Evolutionary conservation across 2,797 vertebrate species (phyloP), one percentile per base, ranked within the genome.

Genomic region (Petrocephalus schoutedeni): DNA sequence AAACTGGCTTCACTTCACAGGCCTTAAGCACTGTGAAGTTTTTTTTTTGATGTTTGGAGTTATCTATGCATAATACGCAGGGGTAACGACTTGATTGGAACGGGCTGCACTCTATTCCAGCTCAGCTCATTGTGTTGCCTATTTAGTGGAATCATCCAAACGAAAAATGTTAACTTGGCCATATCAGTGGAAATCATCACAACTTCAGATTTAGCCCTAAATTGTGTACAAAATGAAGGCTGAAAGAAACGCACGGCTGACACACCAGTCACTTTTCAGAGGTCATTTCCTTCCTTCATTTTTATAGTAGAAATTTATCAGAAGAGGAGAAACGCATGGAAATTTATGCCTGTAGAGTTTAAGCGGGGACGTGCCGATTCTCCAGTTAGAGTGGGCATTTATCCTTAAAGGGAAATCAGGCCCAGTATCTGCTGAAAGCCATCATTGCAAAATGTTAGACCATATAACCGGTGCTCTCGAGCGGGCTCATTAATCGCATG

Each of bases 401-500:
- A 89, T 89, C 90, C 90, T 89, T 88, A 71, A 90, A 92, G 91
- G 92, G 93, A 91, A 93, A 95, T 92, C 90, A 87, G 90, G 88
- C 86, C 90, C 89, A 89, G 90, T 93, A 83, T 92, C 91, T 91
- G 90, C 90, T 91, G 91, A 89, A 89, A 64, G 2, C 86, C 56
- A 88, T 89, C 89, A 92, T 77, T 1, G 64, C 85, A 86, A 67
- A 12, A 92, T 93, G 94, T 93, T 92, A 93, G 91, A 92, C 93
- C 89, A 92, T 90, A 91, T 89, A 90, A 90, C 89, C 21, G 49
- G 89, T 93, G 91, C 93, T 92, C 91, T 92, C 91, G 90, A 92
- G 90, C 87, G 89, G 90, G 90, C 92, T 92, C 91, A 93, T 93
- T 94, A 94, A 93, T 93, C 93, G 92, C 87, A 59, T 83, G 45